Percentiles rank a stretch among this genome's conserved stretches.
phyloP scores from a whole-genome alignment of 1,140 invertebrate genomes.

The Drosophila carrolli region DNA sequence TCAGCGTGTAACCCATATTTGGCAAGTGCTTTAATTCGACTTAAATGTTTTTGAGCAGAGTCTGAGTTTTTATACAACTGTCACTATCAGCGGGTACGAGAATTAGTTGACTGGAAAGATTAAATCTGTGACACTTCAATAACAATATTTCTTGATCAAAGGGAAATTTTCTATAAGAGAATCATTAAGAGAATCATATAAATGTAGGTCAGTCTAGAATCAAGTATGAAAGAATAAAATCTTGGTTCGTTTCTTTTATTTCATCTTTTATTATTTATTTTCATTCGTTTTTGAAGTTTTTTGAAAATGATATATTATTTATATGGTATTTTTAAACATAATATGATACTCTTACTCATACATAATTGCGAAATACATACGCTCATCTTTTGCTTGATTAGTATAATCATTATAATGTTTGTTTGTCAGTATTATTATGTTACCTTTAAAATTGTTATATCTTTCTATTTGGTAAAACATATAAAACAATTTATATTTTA shows the following conservation, averaged over 20 bases:
- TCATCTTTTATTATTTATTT: constrained; percentile 57
- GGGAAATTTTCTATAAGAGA: too few relatives aligned
- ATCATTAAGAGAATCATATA: too few relatives aligned
- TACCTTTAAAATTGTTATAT: constrained; percentile 66
- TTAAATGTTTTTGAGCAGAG: neutral
- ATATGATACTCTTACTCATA: constrained; percentile 58
- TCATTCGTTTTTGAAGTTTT: constrained; percentile 50
- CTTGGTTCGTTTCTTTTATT: constrained; percentile 13
- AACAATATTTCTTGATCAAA: too few relatives aligned
- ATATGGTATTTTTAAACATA: constrained; percentile 65
- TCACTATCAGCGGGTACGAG: neutral
- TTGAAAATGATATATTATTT: constrained; percentile 65
- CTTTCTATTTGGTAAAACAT: constrained; percentile 70
- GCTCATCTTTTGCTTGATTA: constrained; percentile 52
- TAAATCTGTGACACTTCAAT: too few relatives aligned
- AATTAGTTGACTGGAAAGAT: too few relatives aligned
- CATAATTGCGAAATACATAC: constrained; percentile 56
- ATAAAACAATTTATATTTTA: constrained; percentile 72
- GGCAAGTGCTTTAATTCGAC: neutral
- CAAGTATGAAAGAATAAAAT: neutral
- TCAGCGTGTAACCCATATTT: constrained; percentile 1
- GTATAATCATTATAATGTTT: constrained; percentile 50
- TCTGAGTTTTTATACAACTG: constrained; percentile 10
- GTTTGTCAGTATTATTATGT: constrained; percentile 25
- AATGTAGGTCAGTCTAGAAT: neutral